Conservation (phyloP, 2,888 invertebrate species). For the Nemoura dubitans region DNA sequence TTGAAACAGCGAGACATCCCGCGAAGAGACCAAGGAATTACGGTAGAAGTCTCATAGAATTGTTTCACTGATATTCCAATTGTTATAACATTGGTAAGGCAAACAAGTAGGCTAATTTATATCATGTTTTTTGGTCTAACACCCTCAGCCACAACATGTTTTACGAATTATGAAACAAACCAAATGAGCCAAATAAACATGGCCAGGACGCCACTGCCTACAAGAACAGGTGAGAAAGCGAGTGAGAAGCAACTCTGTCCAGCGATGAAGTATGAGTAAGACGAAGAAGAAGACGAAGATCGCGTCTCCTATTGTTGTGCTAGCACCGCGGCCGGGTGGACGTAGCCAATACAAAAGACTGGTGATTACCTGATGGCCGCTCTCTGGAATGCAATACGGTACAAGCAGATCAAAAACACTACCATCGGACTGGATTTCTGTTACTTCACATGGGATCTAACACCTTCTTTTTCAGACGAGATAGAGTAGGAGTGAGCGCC, state of each 20-base stretch:
- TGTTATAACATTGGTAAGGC: background rate
- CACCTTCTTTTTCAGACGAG: background rate
- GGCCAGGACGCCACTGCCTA: background rate
- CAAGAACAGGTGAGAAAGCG: background rate
- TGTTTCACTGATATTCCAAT: background rate
- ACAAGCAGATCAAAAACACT: conserved; percentile 30
- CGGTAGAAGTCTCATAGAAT: background rate
- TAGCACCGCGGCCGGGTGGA: background rate
- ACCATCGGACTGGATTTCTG: conserved; percentile 2
- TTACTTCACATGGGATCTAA: background rate
- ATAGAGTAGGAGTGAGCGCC: background rate
- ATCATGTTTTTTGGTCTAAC: background rate
- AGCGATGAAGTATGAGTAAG: background rate
- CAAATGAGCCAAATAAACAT: background rate
- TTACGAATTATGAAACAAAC: background rate
- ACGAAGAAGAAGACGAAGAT: conserved; percentile 3
- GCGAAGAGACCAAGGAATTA: background rate
- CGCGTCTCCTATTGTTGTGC: background rate
- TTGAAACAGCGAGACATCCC: background rate
- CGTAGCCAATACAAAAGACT: conserved; percentile 19
- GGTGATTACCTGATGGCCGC: conserved; percentile 19
- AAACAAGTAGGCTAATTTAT: background rate
- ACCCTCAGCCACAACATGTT: background rate
- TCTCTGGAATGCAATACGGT: conserved; percentile 28
- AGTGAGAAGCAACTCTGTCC: background rate